Base-by-base conservation (phyloP, 1,140 invertebrate genomes). In the Musca vetustissima region DNA sequence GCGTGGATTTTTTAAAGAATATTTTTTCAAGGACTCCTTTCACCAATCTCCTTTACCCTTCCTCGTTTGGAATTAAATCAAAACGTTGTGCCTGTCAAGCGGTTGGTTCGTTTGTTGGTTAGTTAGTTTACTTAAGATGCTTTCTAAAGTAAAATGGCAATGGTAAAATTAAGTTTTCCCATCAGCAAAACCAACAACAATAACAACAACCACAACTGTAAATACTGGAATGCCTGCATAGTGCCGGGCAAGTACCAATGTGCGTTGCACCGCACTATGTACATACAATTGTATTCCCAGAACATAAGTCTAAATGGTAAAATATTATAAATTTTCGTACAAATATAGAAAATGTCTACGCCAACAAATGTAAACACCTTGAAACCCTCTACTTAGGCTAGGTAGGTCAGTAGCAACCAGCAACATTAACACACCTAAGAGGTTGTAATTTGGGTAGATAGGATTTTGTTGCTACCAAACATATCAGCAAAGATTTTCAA, bases 51-150 rank as follows among this genome's bases (percentile, higher is more conserved):
- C 36, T 8, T 6, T 9, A 13, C 36, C 11, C 3, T 11, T 8
- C 36, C 36, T 43, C 36, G 36, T 43, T 43, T 13, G 4, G 11
- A 43, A 43, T 43, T 43, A 43, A 43, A 43, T 43, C 36, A 43
- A 43, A 43, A 11, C 11, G 19, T 55, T 55, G 52, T 55, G 52
- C 52, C 19, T 55, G 52, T 55, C 52, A n/a, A n/a, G n/a, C n/a
- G n/a, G n/a, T n/a, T n/a, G 24, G 36, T 43, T 43, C 28, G 6
- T 57, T 57, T 25, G 53, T 28, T 57, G 53, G 53, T 57, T 57
- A 28, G 53, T 57, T 57, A 28, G 53, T 57, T 57, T 57, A 28
- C 53, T 57, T 57, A 32, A 57, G 53, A 57, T 57, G 53, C 52
- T 57, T 21, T 28, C 25, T n/a, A 57, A 57, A 57, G 53, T 28